These are phyloP conservation scores for Leptodirus hochenwartii DNA, from an alignment of 2,888 invertebrate genomes.

Conservation along the genomic window DNA sequence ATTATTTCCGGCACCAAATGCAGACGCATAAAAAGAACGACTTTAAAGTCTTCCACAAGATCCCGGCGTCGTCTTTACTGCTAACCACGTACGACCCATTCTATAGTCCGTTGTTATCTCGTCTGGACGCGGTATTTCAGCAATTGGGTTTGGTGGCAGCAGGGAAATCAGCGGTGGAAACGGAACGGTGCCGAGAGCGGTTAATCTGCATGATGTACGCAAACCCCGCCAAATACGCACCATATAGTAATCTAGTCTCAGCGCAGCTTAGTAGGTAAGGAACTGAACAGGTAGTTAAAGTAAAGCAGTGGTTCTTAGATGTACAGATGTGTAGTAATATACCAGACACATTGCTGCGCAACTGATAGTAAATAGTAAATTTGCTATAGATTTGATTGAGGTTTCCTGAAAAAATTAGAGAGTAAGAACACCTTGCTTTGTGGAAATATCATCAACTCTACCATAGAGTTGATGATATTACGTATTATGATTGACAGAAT, in stretches of 20 bases:
- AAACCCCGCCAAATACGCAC: slow-evolving; percentile 74
- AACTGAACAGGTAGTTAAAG: too few species aligned
- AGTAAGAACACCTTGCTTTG: too few species aligned
- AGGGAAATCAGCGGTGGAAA: slow-evolving; percentile 27
- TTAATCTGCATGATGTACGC: slow-evolving; percentile 78
- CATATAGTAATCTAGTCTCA: slow-evolving; percentile 74
- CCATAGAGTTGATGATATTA: too few species aligned
- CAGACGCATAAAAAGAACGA: slow-evolving; percentile 37
- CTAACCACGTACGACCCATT: slow-evolving; percentile 79
- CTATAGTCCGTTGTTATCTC: slow-evolving; percentile 69
- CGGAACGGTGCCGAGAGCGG: slow-evolving; percentile 60
- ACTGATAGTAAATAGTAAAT: too few species aligned
- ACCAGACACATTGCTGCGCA: too few species aligned
- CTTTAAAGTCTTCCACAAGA: slow-evolving; percentile 74
- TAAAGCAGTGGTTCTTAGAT: too few species aligned
- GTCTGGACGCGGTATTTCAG: slow-evolving; percentile 70
- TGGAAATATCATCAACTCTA: too few species aligned
- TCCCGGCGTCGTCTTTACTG: slow-evolving; percentile 64
- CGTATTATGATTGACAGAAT: too few species aligned
- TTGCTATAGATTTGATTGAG: too few species aligned
- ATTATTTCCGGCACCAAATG: slow-evolving; percentile 46
- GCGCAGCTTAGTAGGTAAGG: slow-evolving; percentile 68
- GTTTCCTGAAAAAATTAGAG: too few species aligned
- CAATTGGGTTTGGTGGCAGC: slow-evolving; percentile 40
- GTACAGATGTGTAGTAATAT: too few species aligned